A percentile compares a stretch with the other conserved stretches of the same genome.
Evolutionary conservation across 2,113 vertebrate species (phyloP).

Genomic region (Gymnobelideus leadbeateri): DNA sequence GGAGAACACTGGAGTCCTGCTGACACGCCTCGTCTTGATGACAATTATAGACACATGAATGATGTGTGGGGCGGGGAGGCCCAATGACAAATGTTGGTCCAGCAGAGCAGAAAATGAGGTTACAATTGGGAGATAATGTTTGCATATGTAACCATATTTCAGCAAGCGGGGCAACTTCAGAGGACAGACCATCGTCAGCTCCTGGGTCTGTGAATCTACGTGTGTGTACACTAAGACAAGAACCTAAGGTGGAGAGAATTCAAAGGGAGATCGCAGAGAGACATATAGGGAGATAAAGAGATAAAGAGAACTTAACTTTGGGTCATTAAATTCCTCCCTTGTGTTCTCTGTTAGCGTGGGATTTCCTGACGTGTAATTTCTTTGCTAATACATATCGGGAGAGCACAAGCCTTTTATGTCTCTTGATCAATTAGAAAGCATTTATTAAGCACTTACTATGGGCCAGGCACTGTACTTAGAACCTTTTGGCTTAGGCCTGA

Average conservation of each 20-base stretch:
- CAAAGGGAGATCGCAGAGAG: neutral
- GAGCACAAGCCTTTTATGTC: neutral
- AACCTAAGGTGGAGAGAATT: constrained; percentile 6
- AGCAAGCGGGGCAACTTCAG: constrained; percentile 86
- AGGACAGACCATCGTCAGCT: constrained; percentile 76
- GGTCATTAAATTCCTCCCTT: neutral
- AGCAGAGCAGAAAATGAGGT: constrained; percentile 98
- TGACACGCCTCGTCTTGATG: constrained; percentile 89
- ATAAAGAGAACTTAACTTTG: neutral
- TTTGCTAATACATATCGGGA: neutral
- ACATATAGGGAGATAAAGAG: neutral
- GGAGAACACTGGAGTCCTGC: constrained; percentile 89
- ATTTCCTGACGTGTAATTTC: neutral
- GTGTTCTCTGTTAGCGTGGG: neutral
- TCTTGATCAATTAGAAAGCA: neutral
- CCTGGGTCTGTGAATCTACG: constrained; percentile 44
- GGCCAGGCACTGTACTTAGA: neutral
- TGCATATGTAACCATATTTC: constrained; percentile 98
- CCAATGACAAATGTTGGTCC: constrained; percentile 91
- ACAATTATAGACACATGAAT: constrained; percentile 90
- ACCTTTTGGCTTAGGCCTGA: neutral
- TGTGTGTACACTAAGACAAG: neutral
- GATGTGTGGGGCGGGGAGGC: constrained; percentile 84
- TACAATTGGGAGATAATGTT: constrained; percentile 98
- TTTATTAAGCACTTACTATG: neutral